Evolutionary conservation across 1,140 invertebrate genomes (phyloP), one percentile per base, ranked within the genome.

Genomic region (Papilio helenus): DNA sequence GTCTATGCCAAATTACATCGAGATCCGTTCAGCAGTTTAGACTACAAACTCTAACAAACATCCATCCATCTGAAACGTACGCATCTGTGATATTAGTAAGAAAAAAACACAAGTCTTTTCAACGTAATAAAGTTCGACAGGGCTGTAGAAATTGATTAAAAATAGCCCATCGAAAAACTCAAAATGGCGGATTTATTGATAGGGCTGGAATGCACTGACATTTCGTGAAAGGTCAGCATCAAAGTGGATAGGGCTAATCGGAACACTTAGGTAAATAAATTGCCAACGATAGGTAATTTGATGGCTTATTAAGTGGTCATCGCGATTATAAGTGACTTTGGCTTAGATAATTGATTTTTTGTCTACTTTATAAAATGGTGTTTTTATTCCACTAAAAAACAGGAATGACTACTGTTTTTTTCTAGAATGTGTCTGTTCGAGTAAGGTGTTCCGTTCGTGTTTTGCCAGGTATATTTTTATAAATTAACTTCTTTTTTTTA

Each of bases 181-280:
- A 79, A 79, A 79, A 79, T 72, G 65, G 44, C 68, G 9, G 65
- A 29, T 16, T 23, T 49, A 79, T 79, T 81, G 80, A 79, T 81
- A 79, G 73, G 76, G 79, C 46, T 76, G 78, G 72, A 79, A 85
- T 85, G 81, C 79, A 79, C 23, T 80, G 80, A 79, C 80, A 82
- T 82, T 81, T 82, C 86, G 84, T 87, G 86, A 87, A 83, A 87
- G 86, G 86, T 87, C 86, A 81, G 61, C 71, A 77, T 73, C 20
- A 26, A 73, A 39, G 80, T 65, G 71, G 77, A 58, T n/a, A 76
- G 71, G 29, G 74, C 74, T 83, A 83, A 83, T 81, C 76, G 79
- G 72, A 80, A 79, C 80, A 81, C 80, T 79, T 84, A 82, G 20
- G 79, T 79, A 84, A 81, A 84, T 81, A 79, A 72, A 61, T 55